phyloP scores from a whole-genome alignment of 1,140 invertebrate genomes.

The Oncopodura yosiiana region DNA sequence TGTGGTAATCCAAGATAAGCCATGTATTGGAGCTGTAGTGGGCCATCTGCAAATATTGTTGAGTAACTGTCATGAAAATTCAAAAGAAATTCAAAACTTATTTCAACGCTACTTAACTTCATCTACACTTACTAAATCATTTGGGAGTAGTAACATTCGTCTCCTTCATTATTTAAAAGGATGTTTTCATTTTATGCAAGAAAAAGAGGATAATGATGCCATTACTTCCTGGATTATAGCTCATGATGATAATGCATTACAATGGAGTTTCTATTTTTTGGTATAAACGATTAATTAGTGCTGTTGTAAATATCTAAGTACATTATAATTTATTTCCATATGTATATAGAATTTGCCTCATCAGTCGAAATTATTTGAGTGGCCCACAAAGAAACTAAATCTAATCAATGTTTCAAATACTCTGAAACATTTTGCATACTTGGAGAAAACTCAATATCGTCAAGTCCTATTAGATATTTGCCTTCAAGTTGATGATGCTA shows the following conservation, averaged over 20 bases:
- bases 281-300: background rate
- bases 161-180: constrained; percentile 16
- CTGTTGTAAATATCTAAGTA: background rate
- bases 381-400: constrained; percentile 12
- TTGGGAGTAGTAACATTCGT: too few species aligned
- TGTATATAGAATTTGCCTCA: constrained; percentile 13
- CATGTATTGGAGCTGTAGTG: constrained; percentile 10
- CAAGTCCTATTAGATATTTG: constrained; percentile 20
- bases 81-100: background rate
- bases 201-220: constrained; percentile 4
- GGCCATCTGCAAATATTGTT: constrained; percentile 14
- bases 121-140: background rate
- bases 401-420: constrained; percentile 10
- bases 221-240: constrained; percentile 21
- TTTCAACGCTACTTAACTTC: background rate
- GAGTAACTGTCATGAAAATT: background rate
- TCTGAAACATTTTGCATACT: constrained; percentile 11
- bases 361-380: constrained; percentile 6
- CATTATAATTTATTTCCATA: background rate
- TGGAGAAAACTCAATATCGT: constrained; percentile 16
- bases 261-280: constrained; percentile 14
- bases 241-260: constrained; percentile 10
- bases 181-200: constrained; percentile 16
- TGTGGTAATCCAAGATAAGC: background rate
- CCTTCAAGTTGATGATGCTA: constrained; percentile 14